Base-by-base conservation (phyloP, 2,113 vertebrate genomes). In the Notechis scutatus region DNA sequence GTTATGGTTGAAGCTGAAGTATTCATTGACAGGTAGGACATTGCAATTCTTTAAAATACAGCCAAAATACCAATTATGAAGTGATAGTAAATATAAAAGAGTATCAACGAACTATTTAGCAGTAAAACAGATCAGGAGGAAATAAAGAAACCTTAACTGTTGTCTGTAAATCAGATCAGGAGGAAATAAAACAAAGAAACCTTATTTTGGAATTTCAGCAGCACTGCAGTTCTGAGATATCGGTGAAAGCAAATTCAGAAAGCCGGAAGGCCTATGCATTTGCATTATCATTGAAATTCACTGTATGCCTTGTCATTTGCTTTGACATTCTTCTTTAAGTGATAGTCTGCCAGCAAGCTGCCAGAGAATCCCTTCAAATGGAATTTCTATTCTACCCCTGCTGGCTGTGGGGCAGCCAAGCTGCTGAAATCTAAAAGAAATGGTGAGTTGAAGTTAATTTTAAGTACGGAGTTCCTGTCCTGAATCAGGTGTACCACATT, bases 101-200 rank as follows among this genome's bases (percentile, higher is more conserved):
- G 61, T 1, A 24, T 93, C 93, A 86, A 0, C 0, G 12, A 55
- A 59, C 47, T 0, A 18, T n/a, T 87, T 34, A 91, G 93, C 94
- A 91, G 87, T 94, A 96, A 95, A 94, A 26, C 95, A 89, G 94
- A 87, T 90, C 85, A 93, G 90, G 39, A 91, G 87, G 92, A 59
- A 91, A 95, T 91, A 61, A 88, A 39, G 12, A 95, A 91, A 93
- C 0, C 85, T 92, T 21, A 42, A 57, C 7, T 21, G 56, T 57
- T 57, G 56, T 57, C 56, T 57, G 90, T 93, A 96, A 95, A 94
- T 39, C 95, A 90, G 94, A 85, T 90, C 85, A 94, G 90, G 39
- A 91, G 87, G 91, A 64, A 91, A 95, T 90, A 74, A 88, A 81
- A 34, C 15, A 74, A 74, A 92, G 15, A 95, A 90, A 93, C 0